Conservation (phyloP, 1,140 invertebrate species). For the Drosophila navojoa region DNA sequence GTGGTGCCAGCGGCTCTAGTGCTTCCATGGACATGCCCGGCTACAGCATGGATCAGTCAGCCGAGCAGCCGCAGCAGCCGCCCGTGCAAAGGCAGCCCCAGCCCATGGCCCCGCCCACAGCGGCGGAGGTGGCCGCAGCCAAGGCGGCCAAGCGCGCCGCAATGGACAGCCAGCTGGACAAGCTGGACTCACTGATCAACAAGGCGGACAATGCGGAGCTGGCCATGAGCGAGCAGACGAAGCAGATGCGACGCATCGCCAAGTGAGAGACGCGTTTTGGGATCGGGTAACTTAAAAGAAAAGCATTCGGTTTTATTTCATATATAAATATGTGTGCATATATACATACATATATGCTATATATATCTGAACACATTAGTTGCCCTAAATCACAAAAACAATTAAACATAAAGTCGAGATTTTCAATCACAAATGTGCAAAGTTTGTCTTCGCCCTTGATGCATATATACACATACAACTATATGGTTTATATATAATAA, state of each 20-base stretch:
- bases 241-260: constrained; percentile 88
- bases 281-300: constrained; percentile 8
- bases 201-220: constrained; percentile 88
- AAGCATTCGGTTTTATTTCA: constrained; percentile 11
- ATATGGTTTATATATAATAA: too few species aligned
- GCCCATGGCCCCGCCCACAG: constrained; percentile 61
- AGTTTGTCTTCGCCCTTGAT: constrained; percentile 28
- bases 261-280: constrained; percentile 83
- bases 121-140: constrained; percentile 68
- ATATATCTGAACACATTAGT: constrained; percentile 56
- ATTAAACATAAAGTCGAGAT: constrained; percentile 62
- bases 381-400: constrained; percentile 52
- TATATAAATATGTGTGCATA: not conserved
- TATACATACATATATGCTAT: constrained; percentile 3
- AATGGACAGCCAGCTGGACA: constrained; percentile 87
- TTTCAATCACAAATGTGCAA: constrained; percentile 62
- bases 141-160: constrained; percentile 85
- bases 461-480: constrained; percentile 22
- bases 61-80: constrained; percentile 1
- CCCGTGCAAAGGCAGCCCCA: constrained; percentile 84
- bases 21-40: constrained; percentile 67
- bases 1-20: constrained; percentile 39
- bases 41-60: not conserved
- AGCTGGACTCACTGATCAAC: constrained; percentile 86
- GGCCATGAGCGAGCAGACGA: constrained; percentile 88